These are phyloP conservation scores for Dermatemys mawii DNA, from an alignment of 2,113 vertebrate genomes.

Conservation along the genomic window DNA sequence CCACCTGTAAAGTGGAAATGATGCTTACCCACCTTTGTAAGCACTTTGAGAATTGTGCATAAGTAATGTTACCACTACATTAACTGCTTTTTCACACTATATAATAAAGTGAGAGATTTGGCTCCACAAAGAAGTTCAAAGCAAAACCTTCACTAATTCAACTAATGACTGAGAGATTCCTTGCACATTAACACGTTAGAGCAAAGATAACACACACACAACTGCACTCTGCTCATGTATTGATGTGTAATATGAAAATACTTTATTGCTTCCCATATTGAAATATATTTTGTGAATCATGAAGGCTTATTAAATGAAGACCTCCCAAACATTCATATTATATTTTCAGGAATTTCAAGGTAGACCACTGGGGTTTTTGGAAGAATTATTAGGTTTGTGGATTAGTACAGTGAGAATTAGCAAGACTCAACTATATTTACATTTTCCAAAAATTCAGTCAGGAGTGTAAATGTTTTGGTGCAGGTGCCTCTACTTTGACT, in stretches of 20 bases:
- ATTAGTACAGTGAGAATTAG: neutral
- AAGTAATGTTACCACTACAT: neutral
- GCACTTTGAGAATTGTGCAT: no score
- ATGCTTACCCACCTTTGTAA: neutral
- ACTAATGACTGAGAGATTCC: neutral
- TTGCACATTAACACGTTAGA: rapidly evolving
- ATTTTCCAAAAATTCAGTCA: neutral
- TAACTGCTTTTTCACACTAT: rapidly evolving
- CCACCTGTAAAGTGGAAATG: neutral
- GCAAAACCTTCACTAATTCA: neutral
- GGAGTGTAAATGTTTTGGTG: neutral
- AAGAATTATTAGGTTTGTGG: neutral
- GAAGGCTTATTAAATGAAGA: neutral
- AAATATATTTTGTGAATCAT: neutral
- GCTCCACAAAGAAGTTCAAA: neutral
- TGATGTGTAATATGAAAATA: neutral
- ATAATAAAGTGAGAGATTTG: neutral
- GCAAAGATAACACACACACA: neutral
- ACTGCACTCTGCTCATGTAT: neutral
- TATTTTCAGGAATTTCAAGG: neutral
- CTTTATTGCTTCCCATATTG: neutral
- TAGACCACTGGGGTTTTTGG: neutral
- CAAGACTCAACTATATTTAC: neutral
- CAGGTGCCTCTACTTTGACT: neutral
- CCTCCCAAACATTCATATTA: neutral